Percentiles rank a stretch among this genome's conserved stretches.
These are phyloP conservation scores for Sipha maydis DNA, from an alignment of 2,888 invertebrate species.

Conservation along the genomic window DNA sequence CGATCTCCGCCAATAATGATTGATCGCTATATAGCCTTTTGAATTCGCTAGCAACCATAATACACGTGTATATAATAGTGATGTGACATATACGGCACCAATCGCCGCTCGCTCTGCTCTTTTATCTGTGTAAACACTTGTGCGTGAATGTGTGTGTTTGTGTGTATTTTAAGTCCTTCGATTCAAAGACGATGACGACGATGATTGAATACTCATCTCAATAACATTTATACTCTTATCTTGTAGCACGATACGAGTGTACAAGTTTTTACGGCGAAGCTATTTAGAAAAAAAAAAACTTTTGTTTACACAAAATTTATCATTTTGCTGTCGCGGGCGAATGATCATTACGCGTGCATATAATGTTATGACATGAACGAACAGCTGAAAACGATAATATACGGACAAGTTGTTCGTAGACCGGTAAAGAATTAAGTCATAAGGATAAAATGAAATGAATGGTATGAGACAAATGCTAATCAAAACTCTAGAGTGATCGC, in stretches of 20 bases:
- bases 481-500: too few relatives aligned
- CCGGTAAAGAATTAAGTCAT: too few relatives aligned
- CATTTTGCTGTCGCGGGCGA: too few relatives aligned
- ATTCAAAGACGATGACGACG: background rate
- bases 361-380: too few relatives aligned
- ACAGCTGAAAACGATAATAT: too few relatives aligned
- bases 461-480: too few relatives aligned
- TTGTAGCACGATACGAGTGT: background rate
- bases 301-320: too few relatives aligned
- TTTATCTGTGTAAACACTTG: background rate
- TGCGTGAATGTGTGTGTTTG: background rate
- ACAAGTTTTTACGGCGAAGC: too few relatives aligned
- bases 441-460: too few relatives aligned
- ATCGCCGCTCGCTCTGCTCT: background rate
- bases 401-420: too few relatives aligned
- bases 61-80: background rate
- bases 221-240: background rate
- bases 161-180: background rate
- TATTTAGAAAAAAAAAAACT: too few relatives aligned
- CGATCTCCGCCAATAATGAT: constrained; percentile 20
- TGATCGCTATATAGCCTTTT: background rate
- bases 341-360: too few relatives aligned
- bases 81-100: background rate
- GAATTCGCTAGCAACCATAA: background rate
- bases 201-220: constrained; percentile 15